Percentiles rank a stretch among this genome's conserved stretches.
Conservation (phyloP, 2,113 vertebrate species). For the Zosterops pallidus region DNA sequence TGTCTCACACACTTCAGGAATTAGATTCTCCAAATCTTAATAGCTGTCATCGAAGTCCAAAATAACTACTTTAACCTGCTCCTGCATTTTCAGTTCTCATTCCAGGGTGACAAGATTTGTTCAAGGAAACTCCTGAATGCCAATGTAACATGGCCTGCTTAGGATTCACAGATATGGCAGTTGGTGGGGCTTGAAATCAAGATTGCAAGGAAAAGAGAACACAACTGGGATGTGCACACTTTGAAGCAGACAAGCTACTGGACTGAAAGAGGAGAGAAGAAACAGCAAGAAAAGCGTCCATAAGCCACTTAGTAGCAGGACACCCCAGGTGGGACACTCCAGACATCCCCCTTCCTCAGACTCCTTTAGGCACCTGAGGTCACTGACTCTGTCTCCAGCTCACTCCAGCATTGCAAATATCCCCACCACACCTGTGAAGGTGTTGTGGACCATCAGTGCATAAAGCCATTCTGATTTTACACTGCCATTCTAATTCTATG, state of each 20-base stretch:
- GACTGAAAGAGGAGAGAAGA: not conserved
- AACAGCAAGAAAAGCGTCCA: not conserved
- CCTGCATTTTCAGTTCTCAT: not conserved
- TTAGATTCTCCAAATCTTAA: not conserved
- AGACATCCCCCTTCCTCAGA: not conserved
- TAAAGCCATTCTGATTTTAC: not conserved
- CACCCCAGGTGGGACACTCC: not conserved
- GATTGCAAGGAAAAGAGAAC: not conserved
- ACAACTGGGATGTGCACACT: not conserved
- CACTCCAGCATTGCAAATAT: not conserved
- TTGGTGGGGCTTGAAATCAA: not conserved
- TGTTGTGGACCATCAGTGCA: accelerated
- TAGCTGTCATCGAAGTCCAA: not conserved
- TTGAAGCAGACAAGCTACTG: not conserved
- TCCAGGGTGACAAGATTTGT: not conserved
- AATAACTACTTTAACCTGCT: not conserved
- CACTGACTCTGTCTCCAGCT: not conserved
- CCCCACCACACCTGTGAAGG: not conserved
- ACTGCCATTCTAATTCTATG: not conserved
- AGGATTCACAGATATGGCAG: not conserved
- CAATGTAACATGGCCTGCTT: not conserved
- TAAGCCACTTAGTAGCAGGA: not conserved
- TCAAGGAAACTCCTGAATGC: not conserved
- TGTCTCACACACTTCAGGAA: not conserved
- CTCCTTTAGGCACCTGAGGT: not conserved